phyloP scores from a whole-genome alignment of 1,140 invertebrate genomes.

The Drosophila dunni region DNA sequence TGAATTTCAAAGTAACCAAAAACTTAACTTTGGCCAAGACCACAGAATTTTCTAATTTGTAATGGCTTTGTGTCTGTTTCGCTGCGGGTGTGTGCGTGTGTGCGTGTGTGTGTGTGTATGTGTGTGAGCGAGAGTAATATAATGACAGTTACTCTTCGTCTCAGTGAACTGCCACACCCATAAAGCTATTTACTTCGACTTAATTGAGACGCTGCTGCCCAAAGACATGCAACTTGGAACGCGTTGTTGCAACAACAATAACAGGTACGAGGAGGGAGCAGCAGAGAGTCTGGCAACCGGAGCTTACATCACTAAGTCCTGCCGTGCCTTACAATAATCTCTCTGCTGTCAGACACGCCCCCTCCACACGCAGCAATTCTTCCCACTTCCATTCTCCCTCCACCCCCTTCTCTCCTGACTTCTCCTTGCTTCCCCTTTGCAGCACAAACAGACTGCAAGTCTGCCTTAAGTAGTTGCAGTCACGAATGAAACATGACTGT shows the following conservation, averaged over 20 bases:
- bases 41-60: conserved; percentile 15
- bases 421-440: background rate
- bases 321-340: conserved; percentile 62
- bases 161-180: conserved; percentile 18
- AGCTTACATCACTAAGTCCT: conserved; percentile 67
- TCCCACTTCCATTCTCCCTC: background rate
- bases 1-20: conserved; percentile 80
- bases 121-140: conserved; percentile 16
- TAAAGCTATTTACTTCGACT: conserved; percentile 58
- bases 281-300: conserved; percentile 16
- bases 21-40: conserved; percentile 60
- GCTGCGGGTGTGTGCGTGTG: background rate
- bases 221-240: conserved; percentile 1
- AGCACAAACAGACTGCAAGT: background rate
- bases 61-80: background rate
- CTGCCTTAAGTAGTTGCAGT: conserved; percentile 31
- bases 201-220: conserved; percentile 55
- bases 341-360: conserved; percentile 35
- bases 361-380: conserved; percentile 4
- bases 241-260: background rate
- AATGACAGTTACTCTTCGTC: conserved; percentile 46
- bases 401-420: too few relatives aligned
- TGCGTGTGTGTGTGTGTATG: conserved; percentile 1
- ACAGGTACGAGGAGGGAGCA: background rate
- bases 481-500: conserved; percentile 45